Evolutionary conservation across 2,888 invertebrate species (phyloP).

Genomic region (Tinea semifulvella): DNA sequence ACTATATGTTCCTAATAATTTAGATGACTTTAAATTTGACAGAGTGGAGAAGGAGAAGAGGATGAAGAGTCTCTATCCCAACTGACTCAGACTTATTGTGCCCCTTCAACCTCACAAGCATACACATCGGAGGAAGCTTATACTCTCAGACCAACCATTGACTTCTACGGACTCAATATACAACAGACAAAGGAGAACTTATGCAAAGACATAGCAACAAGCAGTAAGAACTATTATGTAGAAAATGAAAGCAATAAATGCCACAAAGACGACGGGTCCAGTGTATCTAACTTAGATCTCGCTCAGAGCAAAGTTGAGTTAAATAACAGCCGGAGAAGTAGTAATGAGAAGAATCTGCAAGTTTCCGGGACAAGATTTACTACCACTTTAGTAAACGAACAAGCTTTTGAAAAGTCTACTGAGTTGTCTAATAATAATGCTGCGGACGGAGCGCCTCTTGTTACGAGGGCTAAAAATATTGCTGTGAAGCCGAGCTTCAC

Average conservation of each 20-base stretch:
- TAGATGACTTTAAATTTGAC: slow-evolving; percentile 18
- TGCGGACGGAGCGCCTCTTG: slow-evolving; percentile 28
- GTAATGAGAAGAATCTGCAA: slow-evolving; percentile 17
- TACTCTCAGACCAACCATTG: slow-evolving; percentile 27
- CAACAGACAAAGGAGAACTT: slow-evolving; percentile 48
- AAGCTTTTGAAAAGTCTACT: not conserved
- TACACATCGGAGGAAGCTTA: not conserved
- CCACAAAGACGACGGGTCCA: not conserved
- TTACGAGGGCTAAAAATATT: slow-evolving; percentile 44
- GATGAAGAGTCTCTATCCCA: slow-evolving; percentile 68
- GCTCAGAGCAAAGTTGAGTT: not conserved
- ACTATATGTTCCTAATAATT: no score
- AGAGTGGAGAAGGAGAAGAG: slow-evolving; percentile 62
- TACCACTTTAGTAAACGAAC: slow-evolving; percentile 46
- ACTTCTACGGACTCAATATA: slow-evolving; percentile 42
- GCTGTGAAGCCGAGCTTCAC: slow-evolving; percentile 47
- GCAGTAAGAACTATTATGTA: slow-evolving; percentile 50
- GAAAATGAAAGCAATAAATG: slow-evolving; percentile 33
- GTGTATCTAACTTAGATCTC: not conserved
- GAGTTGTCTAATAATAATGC: not conserved
- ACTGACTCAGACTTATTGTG: slow-evolving; percentile 47
- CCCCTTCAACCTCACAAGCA: slow-evolving; percentile 40
- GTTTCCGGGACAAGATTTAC: slow-evolving; percentile 34
- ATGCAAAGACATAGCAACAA: slow-evolving; percentile 50
- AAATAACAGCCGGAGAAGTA: slow-evolving; percentile 27